These are phyloP conservation scores for Tupaia tana DNA, from an alignment of 2,113 vertebrate genomes.

Conservation along the genomic window DNA sequence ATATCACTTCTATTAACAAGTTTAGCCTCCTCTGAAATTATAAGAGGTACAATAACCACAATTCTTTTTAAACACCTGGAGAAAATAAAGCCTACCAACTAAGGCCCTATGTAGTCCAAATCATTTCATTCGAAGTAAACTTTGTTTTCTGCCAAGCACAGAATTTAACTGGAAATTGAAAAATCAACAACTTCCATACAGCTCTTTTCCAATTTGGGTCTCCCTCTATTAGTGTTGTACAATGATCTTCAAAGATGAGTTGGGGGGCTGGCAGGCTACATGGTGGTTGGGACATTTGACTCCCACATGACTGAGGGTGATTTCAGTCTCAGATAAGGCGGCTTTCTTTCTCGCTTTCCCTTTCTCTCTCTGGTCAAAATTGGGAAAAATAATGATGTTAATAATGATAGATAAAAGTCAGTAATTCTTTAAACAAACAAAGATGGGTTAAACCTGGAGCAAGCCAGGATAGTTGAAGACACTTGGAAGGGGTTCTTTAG, in stretches of 20 bases:
- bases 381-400: no score
- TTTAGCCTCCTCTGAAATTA: background rate
- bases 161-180: background rate
- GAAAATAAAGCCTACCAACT: background rate
- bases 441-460: background rate
- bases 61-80: background rate
- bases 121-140: slow-evolving; percentile 6
- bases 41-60: background rate
- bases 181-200: background rate
- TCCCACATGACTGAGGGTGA: no score
- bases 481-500: background rate
- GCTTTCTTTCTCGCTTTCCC: no score
- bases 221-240: background rate
- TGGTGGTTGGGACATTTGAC: no score
- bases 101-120: background rate
- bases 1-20: background rate
- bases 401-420: no score
- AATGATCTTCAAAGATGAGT: background rate
- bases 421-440: background rate
- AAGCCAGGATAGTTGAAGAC: background rate
- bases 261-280: no score
- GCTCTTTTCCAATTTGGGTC: background rate
- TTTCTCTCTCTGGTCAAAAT: no score
- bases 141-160: background rate
- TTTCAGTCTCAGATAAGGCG: no score